Percentiles rank a stretch among this genome's conserved stretches.
phyloP scores from a whole-genome alignment of 2,113 vertebrate genomes.

The Sinocyclocheilus anophthalmus region DNA sequence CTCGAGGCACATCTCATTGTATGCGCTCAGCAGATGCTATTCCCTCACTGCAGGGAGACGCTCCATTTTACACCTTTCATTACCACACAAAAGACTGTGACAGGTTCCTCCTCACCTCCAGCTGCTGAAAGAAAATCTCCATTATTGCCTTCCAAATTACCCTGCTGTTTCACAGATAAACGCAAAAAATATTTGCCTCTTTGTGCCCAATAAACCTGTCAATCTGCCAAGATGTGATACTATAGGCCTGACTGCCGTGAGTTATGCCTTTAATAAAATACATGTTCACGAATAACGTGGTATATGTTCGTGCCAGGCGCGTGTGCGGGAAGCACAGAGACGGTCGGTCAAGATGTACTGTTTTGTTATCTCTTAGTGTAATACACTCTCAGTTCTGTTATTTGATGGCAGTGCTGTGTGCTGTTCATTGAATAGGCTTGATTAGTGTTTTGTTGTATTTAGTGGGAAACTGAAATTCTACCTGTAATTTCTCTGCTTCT shows the following conservation, averaged over 20 bases:
- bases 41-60: slow-evolving; percentile 44
- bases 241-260: slow-evolving; percentile 33
- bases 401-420: slow-evolving; percentile 5
- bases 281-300: slow-evolving; percentile 49
- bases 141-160: slow-evolving; percentile 62
- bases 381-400: slow-evolving; percentile 33
- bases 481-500: neutral
- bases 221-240: slow-evolving; percentile 50
- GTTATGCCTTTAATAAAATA: slow-evolving; percentile 62
- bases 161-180: slow-evolving; percentile 56
- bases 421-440: slow-evolving; percentile 11
- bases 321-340: slow-evolving; percentile 38
- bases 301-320: slow-evolving; percentile 61
- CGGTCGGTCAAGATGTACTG: neutral
- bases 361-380: slow-evolving; percentile 32
- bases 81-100: slow-evolving; percentile 54
- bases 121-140: slow-evolving; percentile 53
- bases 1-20: slow-evolving; percentile 15
- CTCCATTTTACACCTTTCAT: slow-evolving; percentile 61
- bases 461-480: slow-evolving; percentile 12
- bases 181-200: slow-evolving; percentile 53
- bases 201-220: slow-evolving; percentile 59
- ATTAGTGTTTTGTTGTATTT: slow-evolving; percentile 17
- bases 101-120: slow-evolving; percentile 52
- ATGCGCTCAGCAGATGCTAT: neutral